Percentiles rank a stretch among this genome's conserved stretches.
These are phyloP conservation scores for Acipenser oxyrinchus DNA, from an alignment of 2,797 vertebrate species.

Conservation along the genomic window DNA sequence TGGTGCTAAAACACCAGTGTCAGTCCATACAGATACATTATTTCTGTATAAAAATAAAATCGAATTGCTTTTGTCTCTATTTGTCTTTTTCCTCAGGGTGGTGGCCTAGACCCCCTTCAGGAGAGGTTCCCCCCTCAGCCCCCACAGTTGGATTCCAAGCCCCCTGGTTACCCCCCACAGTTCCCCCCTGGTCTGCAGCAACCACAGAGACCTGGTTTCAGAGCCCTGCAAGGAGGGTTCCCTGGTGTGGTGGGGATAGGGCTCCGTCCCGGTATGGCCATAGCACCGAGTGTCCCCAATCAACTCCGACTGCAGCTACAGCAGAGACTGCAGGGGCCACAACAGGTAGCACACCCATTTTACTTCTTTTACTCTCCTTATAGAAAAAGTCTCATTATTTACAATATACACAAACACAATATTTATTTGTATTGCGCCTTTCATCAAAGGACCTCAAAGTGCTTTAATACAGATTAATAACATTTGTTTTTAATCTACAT, in stretches of 20 bases:
- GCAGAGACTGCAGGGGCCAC: slow-evolving; percentile 85
- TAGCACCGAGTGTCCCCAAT: slow-evolving; percentile 72
- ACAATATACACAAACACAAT: too few species aligned
- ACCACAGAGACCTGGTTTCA: slow-evolving; percentile 66
- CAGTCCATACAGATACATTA: too few species aligned
- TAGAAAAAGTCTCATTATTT: too few species aligned
- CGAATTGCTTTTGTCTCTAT: background rate
- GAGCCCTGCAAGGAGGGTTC: slow-evolving; percentile 63
- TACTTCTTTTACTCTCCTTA: background rate
- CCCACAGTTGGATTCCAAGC: slow-evolving; percentile 65
- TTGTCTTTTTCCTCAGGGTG: slow-evolving; percentile 57
- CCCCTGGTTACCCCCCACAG: slow-evolving; percentile 65
- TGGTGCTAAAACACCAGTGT: too few species aligned
- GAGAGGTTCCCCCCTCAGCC: slow-evolving; percentile 68
- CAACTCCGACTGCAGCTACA: slow-evolving; percentile 86
- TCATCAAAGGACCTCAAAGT: too few species aligned
- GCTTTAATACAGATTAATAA: too few species aligned
- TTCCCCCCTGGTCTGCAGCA: slow-evolving; percentile 63
- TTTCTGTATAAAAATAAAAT: too few species aligned
- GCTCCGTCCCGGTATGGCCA: slow-evolving; percentile 55
- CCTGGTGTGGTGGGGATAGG: slow-evolving; percentile 60
- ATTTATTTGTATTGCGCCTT: too few species aligned
- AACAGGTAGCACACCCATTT: slow-evolving; percentile 60
- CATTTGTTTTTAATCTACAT: too few species aligned
- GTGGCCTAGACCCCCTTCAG: slow-evolving; percentile 68